Base-by-base conservation (phyloP, 1,140 invertebrate genomes). In the Epicauta chinensis region DNA sequence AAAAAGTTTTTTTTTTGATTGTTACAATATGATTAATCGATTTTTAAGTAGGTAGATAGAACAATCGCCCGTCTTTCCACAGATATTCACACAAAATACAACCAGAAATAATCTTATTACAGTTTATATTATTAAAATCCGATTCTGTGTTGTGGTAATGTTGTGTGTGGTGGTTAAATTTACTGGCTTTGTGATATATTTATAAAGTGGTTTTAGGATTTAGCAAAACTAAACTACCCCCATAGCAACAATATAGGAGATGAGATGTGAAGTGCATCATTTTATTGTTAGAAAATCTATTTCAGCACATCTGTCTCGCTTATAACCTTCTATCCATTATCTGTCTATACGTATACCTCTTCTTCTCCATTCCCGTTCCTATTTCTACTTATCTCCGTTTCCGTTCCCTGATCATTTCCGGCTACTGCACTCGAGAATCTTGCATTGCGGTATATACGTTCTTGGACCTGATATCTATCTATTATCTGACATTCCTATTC, bases 281-380 rank as follows among this genome's bases (percentile, higher is more conserved):
- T 58, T 60, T 62, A 62, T 62, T 62, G 57, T 57, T 23, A 3
- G 41, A 39, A 59, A 62, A 62, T 59, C 54, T 55, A 55, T 60
- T 62, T 50, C 58, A 43, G 42, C 55, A 55, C 60, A 62, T 63
- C 61, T 63, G 61, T 53, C 51, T 53, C 53, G 44, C 31, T 56
- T 58, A 56, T 58, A 56, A 51, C 59, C 45, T n/a, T n/a, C n/a
- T n/a, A n/a, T 52, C 61, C 55, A 66, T 68, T 68, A 64, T 68
- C 64, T 66, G 64, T 62, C 64, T 66, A 61, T 63, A 60, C 64
- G 65, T 67, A 61, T 67, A 23, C 23, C 65, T 64, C 61, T 63
- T 67, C 66, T 66, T 68, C 64, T 65, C 63, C 63, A 59, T 55
- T 66, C 65, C 62, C 63, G 63, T 63, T 60, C 59, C 64, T 59